phyloP scores from a whole-genome alignment of 2,797 vertebrate species.

The Prionace glauca region DNA sequence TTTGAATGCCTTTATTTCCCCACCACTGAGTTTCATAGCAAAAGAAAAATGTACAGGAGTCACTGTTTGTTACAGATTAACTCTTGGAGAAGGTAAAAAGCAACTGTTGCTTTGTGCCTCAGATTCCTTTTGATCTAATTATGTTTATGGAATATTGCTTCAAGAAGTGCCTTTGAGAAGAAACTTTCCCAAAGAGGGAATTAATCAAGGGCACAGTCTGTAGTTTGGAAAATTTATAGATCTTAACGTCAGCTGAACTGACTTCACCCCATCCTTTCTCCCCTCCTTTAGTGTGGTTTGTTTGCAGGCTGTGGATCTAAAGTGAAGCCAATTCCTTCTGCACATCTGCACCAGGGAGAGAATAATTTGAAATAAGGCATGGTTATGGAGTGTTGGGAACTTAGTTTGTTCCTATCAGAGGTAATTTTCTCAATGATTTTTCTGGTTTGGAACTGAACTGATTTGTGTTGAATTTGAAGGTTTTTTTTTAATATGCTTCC shows the following conservation, averaged over 20 bases:
- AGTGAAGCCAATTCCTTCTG: background rate
- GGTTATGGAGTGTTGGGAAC: background rate
- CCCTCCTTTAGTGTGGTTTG: no score
- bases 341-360: background rate
- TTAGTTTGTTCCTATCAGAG: background rate
- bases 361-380: background rate
- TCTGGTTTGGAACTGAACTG: background rate
- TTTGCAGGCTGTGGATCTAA: background rate
- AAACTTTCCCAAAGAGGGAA: background rate
- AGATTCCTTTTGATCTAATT: background rate
- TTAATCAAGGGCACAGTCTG: background rate
- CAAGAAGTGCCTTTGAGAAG: background rate
- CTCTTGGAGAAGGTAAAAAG: background rate
- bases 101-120: background rate
- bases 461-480: background rate
- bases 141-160: background rate
- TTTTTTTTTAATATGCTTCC: background rate
- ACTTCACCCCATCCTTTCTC: background rate
- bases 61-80: background rate
- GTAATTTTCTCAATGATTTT: background rate
- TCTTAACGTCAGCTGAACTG: no score
- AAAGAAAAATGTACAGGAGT: background rate
- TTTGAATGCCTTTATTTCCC: conserved; percentile 12
- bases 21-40: background rate
- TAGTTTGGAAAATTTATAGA: background rate